Evolutionary conservation across 2,888 invertebrate species (phyloP), one percentile per base, ranked within the genome.

Genomic region (Philereme transversata): DNA sequence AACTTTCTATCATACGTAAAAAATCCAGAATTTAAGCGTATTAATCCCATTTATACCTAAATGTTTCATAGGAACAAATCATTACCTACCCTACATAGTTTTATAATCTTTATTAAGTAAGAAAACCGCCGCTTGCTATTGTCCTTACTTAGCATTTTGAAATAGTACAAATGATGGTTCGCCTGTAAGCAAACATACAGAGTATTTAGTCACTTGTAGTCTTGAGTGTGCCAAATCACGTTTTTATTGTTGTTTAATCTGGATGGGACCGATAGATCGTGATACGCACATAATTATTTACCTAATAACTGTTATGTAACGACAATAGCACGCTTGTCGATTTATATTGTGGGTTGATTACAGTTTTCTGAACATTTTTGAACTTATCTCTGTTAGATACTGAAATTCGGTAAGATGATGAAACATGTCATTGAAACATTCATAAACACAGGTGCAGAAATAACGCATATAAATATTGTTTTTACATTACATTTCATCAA

Each of bases 211-310:
- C 60, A 38, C 22, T 57, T 52, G 45, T 53, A 78, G 79, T 82
- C 75, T 73, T 74, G 3, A 75, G 75, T 86, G 90, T 90, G 90
- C 90, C 90, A 90, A 90, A 90, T 81, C 81, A 82, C 81, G 75
- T 64, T 76, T 72, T 75, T 70, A 72, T n/a, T n/a, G 68, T 75
- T 72, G 68, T 65, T 53, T 62, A 57, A 57, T 64, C 56, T 71
- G 66, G 64, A 74, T 59, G 72, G 76, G 74, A 72, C 74, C 74
- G 71, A 74, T 72, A 73, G 62, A 73, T 73, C 52, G 9, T 62
- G 51, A 60, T 33, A 56, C 40, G 59, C 58, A 60, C 54, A 60
- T 56, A 62, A 8, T 38, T 58, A 44, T 65, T 40, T 36, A 47
- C 49, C 41, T 44, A 4, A 46, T 38, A 38, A 1, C 36, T 6